Evolutionary conservation across 2,113 vertebrate genomes (phyloP).

Genomic region (Sardina pilchardus): DNA sequence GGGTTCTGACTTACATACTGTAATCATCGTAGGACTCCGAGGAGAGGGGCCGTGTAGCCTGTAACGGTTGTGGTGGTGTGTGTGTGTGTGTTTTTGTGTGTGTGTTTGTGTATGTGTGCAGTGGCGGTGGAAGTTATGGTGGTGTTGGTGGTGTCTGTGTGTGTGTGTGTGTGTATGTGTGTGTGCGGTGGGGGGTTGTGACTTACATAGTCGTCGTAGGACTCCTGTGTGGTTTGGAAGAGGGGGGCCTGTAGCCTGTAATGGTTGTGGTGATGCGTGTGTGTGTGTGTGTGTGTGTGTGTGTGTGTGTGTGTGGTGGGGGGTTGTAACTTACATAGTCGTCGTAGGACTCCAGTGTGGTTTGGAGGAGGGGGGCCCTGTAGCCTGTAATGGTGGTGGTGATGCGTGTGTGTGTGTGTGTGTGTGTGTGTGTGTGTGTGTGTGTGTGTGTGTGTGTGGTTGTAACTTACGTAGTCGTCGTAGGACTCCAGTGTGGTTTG

Average conservation of each 20-base stretch:
- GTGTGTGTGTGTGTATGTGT: too few relatives aligned
- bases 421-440: too few relatives aligned
- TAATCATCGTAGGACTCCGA: too few relatives aligned
- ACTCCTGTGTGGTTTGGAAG: constrained; percentile 79
- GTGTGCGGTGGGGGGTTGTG: constrained; percentile 10
- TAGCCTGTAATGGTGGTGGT: constrained; percentile 73
- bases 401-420: too few relatives aligned
- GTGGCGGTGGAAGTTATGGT: too few relatives aligned
- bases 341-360: constrained; percentile 85
- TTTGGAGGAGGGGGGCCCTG: constrained; percentile 76
- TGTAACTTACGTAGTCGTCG: constrained; percentile 92
- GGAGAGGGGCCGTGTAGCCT: too few relatives aligned
- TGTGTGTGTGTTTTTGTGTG: too few relatives aligned
- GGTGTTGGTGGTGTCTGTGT: constrained; percentile 37
- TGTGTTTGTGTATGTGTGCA: constrained; percentile 44
- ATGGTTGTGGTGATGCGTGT: constrained; percentile 56
- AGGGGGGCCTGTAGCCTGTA: constrained; percentile 80
- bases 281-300: too few relatives aligned
- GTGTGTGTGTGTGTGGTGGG: constrained; percentile 29
- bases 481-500: constrained; percentile 84
- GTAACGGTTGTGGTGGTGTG: neutral
- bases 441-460: constrained; percentile 44
- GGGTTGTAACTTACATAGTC: constrained; percentile 87
- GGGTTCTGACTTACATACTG: too few relatives aligned
- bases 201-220: constrained; percentile 97